Evolutionary conservation across 1,140 invertebrate species (phyloP), one percentile per base, ranked within the genome.

Genomic region (Pachyrhynchus sulphureomaculatus): DNA sequence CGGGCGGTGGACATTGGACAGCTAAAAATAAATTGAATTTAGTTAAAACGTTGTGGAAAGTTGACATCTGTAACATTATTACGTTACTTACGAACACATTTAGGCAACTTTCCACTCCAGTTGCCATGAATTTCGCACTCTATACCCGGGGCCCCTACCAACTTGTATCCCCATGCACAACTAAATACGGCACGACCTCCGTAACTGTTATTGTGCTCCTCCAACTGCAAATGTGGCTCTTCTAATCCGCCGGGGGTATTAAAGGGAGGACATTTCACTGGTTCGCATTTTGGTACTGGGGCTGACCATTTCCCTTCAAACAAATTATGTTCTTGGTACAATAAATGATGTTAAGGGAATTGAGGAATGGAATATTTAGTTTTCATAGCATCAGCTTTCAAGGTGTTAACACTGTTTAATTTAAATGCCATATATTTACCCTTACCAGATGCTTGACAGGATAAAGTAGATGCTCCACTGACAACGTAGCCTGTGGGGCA

Each of bases 231-330:
- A 66, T 83, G 74, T 20, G 73, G 72, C 52, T 84, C 78, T 21
- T 80, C 69, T 13, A 78, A 80, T 0, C 77, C 76, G 62, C 83
- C 83, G 0, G 77, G 74, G 0, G 76, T 65, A 44, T 79, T 75
- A 36, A 91, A 75, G 17, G 80, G 70, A 2, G 89, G 88, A 75
- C 91, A 93, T 45, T 85, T 79, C 6, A 91, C 88, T 60, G 84
- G 81, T 68, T 85, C 83, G 74, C 90, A 92, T 33, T 75, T 81
- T 6, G 90, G 90, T n/a, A 85, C 78, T 12, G 80, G 74, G 8
- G 82, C 79, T 48, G 90, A 92, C 90, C 90, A 92, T 76, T 84
- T 84, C 36, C 88, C 88, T 90, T n/a, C n/a, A n/a, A n/a, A n/a
- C n/a, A n/a, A n/a, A n/a, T n/a, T n/a, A n/a, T n/a, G n/a, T n/a